Percentiles rank a stretch among this genome's conserved stretches.
phyloP scores from a whole-genome alignment of 35 echinoderm and acorn worm genomes.

The Chiridota heheva region DNA sequence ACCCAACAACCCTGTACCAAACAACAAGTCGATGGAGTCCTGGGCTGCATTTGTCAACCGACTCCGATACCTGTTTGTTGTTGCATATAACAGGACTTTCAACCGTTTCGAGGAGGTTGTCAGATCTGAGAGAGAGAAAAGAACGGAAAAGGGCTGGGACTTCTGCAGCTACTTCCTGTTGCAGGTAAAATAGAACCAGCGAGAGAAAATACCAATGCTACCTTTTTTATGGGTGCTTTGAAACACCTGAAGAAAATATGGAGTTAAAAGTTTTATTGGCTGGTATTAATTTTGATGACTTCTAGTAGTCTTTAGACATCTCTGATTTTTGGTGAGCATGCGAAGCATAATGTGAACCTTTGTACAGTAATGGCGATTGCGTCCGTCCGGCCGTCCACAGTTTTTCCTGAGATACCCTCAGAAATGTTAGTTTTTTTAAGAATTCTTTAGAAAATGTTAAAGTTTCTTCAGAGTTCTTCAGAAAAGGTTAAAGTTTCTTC shows the following conservation, averaged over 20 bases:
- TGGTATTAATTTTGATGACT: background rate
- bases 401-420: no score
- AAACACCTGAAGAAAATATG: background rate
- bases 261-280: background rate
- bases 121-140: conserved; percentile 70
- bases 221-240: background rate
- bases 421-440: no score
- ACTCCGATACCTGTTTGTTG: conserved; percentile 70
- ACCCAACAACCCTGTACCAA: conserved; percentile 82
- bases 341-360: no score
- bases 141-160: conserved; percentile 81
- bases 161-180: conserved; percentile 92
- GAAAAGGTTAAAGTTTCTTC: no score
- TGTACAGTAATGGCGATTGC: no score
- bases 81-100: conserved; percentile 79
- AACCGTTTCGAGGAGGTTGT: conserved; percentile 84
- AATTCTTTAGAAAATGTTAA: no score
- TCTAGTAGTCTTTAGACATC: background rate
- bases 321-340: no score
- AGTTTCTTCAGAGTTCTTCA: no score
- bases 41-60: conserved; percentile 72
- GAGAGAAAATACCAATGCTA: background rate
- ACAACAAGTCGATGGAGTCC: conserved; percentile 76
- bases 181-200: conserved; percentile 55
- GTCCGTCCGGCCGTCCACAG: no score